Evolutionary conservation across 2,797 vertebrate genomes (phyloP), one percentile per base, ranked within the genome.

Genomic region (Ispidina picta): DNA sequence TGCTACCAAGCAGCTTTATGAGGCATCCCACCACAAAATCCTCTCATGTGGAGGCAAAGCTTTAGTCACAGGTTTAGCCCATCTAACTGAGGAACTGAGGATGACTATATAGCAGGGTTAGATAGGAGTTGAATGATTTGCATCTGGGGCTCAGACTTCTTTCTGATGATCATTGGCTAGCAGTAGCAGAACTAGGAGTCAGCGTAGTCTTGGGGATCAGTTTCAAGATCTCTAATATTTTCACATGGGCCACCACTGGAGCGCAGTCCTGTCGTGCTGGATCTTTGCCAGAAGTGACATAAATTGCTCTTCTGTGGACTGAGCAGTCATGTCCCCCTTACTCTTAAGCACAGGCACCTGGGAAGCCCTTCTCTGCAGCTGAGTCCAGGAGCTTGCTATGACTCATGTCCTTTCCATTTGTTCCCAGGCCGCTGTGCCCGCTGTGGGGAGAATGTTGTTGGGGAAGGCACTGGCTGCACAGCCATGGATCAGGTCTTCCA

Each of bases 401-500:
- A 93, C 41, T 52, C 0, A 0, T 46, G 26, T 72, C 21, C 63
- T 51, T 66, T 62, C 55, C 76, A 73, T 88, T 68, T 88, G 62
- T 17, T 66, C 90, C 15, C 97, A 99, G 99, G 99, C 31, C 98
- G 98, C 94, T 99, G 99, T 89, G 97, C 99, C 80, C 98, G 98
- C 97, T 99, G 99, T 28, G 99, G 99, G 22, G 99, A 99, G 93
- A 99, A 99, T 5, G 99, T 99, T 15, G 98, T 99, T 70, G 99
- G 99, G 9, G 99, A 99, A 96, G 99, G 99, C 44, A 99, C 98
- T 0, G 99, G 99, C 73, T 99, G 99, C 95, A 99, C 99, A 0
- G 99, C 99, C 90, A 99, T 99, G 99, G 99, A 99, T 95, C 99
- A 99, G 92, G 99, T 99, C 82, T 99, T 99, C 98, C 99, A 99